Percentiles rank a stretch among this genome's conserved stretches.
Conservation (phyloP, 2,113 vertebrate genomes). For the Saguinus midas region DNA sequence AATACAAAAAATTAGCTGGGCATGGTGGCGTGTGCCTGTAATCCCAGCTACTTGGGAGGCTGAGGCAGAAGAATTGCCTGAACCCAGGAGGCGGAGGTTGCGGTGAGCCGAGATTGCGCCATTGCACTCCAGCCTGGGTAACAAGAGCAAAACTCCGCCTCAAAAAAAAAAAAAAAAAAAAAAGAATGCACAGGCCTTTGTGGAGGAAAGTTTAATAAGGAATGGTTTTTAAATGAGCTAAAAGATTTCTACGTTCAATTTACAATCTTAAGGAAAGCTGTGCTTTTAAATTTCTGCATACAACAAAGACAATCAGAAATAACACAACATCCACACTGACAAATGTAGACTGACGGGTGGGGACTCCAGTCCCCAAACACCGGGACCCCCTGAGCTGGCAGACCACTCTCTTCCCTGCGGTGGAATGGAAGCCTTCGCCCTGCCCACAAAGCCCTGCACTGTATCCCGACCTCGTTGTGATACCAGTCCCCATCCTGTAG, state of each 20-base stretch:
- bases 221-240: background rate
- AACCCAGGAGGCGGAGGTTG: too few relatives aligned
- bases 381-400: background rate
- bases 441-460: background rate
- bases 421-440: background rate
- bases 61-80: too few relatives aligned
- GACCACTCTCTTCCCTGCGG: background rate
- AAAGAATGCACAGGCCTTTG: background rate
- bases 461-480: conserved; percentile 25
- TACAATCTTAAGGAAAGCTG: background rate
- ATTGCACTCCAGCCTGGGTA: too few relatives aligned
- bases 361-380: background rate
- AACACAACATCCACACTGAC: background rate
- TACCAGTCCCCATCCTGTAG: conserved; percentile 61
- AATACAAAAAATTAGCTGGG: too few relatives aligned
- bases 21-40: too few relatives aligned
- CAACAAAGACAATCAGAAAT: background rate
- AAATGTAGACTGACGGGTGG: background rate
- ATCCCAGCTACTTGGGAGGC: too few relatives aligned
- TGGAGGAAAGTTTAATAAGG: background rate
- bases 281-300: background rate
- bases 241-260: background rate
- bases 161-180: too few relatives aligned
- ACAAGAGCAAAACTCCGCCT: too few relatives aligned
- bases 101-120: too few relatives aligned